Conservation (phyloP, 2,113 vertebrate genomes). For the Ellobius talpinus region DNA sequence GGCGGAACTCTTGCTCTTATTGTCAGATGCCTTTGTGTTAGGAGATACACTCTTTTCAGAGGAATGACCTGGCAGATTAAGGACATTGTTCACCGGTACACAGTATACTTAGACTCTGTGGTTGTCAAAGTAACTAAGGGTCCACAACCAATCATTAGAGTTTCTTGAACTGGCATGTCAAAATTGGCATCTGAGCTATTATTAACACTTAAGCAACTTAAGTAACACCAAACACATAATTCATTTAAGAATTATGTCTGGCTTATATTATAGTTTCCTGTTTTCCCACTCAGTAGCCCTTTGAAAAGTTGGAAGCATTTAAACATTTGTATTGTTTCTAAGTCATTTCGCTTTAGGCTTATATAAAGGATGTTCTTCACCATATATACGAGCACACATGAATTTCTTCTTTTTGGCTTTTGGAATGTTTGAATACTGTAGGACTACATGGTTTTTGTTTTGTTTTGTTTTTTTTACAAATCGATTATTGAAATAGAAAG, state of each 20-base stretch:
- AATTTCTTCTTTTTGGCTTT: not conserved
- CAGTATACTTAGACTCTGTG: not conserved
- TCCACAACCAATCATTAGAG: not conserved
- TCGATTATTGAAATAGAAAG: not conserved
- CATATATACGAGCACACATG: not conserved
- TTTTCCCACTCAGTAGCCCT: not conserved
- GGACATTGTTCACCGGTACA: not conserved
- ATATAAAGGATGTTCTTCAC: not conserved
- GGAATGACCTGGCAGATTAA: not conserved
- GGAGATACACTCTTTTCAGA: not conserved
- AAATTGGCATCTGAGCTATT: not conserved
- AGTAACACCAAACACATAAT: not conserved
- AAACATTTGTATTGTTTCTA: not conserved
- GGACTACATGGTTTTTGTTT: not conserved
- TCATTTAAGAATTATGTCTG: not conserved
- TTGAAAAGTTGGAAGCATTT: not conserved
- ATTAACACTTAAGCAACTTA: not conserved
- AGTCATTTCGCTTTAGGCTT: not conserved
- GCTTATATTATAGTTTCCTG: not conserved
- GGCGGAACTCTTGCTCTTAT: constrained; percentile 24
- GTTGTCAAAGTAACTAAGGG: not conserved
- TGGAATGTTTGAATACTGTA: not conserved
- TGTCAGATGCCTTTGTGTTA: constrained; percentile 28
- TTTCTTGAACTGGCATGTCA: constrained; percentile 9
- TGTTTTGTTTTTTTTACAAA: not conserved